Conservation (phyloP, 2,888 invertebrate genomes). For the Willowsia nigromaculata region DNA sequence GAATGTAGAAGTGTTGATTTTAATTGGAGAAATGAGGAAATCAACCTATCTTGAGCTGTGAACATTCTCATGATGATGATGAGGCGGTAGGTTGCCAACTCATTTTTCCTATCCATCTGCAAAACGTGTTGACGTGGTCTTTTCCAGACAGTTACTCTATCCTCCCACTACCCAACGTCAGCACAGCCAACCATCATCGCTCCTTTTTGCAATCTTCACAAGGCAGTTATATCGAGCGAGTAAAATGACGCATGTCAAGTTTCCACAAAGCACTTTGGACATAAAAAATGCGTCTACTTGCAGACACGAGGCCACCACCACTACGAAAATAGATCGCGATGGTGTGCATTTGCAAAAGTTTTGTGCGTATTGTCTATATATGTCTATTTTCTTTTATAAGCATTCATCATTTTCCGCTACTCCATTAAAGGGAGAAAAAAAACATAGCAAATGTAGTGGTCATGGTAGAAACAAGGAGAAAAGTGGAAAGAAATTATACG, state of each 20-base stretch:
- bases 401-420: no score
- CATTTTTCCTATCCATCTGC: background rate
- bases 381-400: background rate
- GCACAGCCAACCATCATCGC: background rate
- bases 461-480: no score
- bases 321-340: slow-evolving; percentile 17
- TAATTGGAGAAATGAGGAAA: background rate
- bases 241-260: slow-evolving; percentile 62
- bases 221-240: slow-evolving; percentile 53
- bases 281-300: slow-evolving; percentile 22
- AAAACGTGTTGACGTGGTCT: background rate
- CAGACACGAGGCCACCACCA: background rate
- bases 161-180: background rate
- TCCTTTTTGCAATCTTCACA: slow-evolving; percentile 35
- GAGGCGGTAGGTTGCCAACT: background rate
- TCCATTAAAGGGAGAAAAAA: no score
- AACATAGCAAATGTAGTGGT: no score
- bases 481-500: no score
- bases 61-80: background rate
- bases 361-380: background rate
- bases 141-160: background rate
- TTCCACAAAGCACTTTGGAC: slow-evolving; percentile 7
- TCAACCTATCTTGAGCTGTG: background rate
- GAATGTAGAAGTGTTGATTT: background rate
- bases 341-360: background rate